phyloP scores from a whole-genome alignment of 2,113 vertebrate genomes.

The Dipodomys spectabilis region DNA sequence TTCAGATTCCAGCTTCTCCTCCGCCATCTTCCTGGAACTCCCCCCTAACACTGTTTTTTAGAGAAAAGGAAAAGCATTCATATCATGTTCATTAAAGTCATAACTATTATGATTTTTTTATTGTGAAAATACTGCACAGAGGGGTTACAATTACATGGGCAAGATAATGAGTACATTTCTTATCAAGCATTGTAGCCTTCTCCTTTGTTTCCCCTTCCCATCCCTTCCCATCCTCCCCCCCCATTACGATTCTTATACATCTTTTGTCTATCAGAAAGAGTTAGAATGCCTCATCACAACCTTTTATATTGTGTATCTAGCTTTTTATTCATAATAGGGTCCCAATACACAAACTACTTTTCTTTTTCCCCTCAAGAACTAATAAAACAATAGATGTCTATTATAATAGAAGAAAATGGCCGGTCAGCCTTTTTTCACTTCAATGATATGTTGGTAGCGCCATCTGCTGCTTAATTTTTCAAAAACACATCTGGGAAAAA shows the following conservation, averaged over 20 bases:
- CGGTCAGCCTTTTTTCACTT: not conserved
- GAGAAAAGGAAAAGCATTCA: not conserved
- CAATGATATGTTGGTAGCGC: not conserved
- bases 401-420: not conserved
- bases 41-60: not conserved
- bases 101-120: not conserved
- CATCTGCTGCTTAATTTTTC: constrained; percentile 58
- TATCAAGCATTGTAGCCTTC: too few relatives aligned
- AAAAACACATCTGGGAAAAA: too few relatives aligned
- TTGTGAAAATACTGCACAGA: too few relatives aligned
- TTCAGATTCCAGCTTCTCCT: too few relatives aligned
- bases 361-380: not conserved
- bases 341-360: not conserved
- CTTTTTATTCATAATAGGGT: not conserved
- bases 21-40: too few relatives aligned
- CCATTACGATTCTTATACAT: too few relatives aligned
- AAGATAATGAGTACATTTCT: too few relatives aligned
- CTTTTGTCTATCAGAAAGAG: not conserved
- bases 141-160: too few relatives aligned
- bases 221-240: too few relatives aligned
- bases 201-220: too few relatives aligned
- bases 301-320: not conserved
- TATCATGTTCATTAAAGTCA: not conserved
- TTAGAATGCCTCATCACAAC: not conserved
- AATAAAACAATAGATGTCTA: not conserved